Percentiles rank a stretch among this genome's conserved stretches.
These are phyloP conservation scores for Dryobates pubescens DNA, from an alignment of 2,797 vertebrate genomes.

Conservation along the genomic window DNA sequence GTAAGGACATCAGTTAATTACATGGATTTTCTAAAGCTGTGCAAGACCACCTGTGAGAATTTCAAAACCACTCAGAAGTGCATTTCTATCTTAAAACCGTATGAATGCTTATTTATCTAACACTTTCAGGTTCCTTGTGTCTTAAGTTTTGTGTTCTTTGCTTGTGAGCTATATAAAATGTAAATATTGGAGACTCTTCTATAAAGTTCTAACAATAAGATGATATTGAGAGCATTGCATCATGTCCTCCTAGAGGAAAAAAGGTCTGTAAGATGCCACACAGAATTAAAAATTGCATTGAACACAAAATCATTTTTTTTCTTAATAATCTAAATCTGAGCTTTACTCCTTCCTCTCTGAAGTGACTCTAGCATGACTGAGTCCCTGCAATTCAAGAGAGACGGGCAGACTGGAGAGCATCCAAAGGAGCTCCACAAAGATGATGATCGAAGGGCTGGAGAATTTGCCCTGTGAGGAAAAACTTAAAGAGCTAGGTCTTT, in stretches of 20 bases:
- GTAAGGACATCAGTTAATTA: neutral
- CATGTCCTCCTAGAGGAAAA: neutral
- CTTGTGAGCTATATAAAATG: neutral
- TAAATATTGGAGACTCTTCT: neutral
- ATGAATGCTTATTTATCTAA: neutral
- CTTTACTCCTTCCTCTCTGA: neutral
- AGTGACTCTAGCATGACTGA: neutral
- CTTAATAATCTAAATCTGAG: neutral
- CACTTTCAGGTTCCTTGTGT: neutral
- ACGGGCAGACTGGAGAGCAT: neutral
- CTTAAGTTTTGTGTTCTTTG: neutral
- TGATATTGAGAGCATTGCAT: neutral
- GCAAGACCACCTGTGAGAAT: neutral
- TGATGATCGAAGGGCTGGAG: neutral
- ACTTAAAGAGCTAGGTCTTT: neutral
- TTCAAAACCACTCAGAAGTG: slow-evolving; percentile 16
- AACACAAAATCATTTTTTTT: neutral
- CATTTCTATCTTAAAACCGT: neutral
- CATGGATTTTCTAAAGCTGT: neutral
- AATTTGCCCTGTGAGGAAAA: neutral
- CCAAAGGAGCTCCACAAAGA: neutral
- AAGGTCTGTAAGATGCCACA: neutral
- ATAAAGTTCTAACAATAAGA: neutral
- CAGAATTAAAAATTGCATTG: neutral
- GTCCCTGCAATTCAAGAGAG: neutral